Evolutionary conservation across 2,888 invertebrate species (phyloP), one percentile per base, ranked within the genome.

Genomic region (Polietes domitor): DNA sequence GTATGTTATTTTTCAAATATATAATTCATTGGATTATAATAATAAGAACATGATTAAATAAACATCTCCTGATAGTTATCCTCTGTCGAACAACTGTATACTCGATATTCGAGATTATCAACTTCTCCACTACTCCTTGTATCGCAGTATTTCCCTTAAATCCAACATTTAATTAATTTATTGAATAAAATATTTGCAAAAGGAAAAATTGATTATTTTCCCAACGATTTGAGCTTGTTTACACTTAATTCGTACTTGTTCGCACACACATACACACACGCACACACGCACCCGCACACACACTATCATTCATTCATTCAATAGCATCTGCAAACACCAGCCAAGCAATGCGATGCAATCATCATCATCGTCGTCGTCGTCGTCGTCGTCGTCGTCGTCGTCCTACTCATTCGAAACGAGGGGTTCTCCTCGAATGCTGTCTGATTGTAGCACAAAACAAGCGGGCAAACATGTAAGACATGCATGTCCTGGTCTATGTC

Each of bases 141-240:
- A 37, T 9, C 4, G 7, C 1, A 37, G 6, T 7, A 37, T 2
- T 70, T n/a, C 17, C 47, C 17, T n/a, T 9, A 4, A 65, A 65
- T 65, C 41, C 19, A 65, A 65, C 65, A 74, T 80, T 74, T 80
- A 77, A 83, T 83, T 83, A 77, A 80, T 77, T 65, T 83, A 32
- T 21, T 80, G 77, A 74, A 9, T 79, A 83, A 65, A 41, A 83
- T 77, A 74, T 70, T 47, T 6, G 26, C 32, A 77, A 70, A 41
- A 68, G 47, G 47, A 17, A 79, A 32, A 80, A 77, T 74, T 77
- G 73, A 73, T 77, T 83, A 65, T 32, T 41, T 65, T 41, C 65
- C 65, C 41, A 77, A 55, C 63, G 63, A 83, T 83, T 80, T 83
- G 73, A 68, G 80, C 53, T 70, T 76, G 72, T 82, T 75, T 72